These are phyloP conservation scores for Norana najaformis DNA, from an alignment of 2,888 invertebrate species.

Conservation along the genomic window DNA sequence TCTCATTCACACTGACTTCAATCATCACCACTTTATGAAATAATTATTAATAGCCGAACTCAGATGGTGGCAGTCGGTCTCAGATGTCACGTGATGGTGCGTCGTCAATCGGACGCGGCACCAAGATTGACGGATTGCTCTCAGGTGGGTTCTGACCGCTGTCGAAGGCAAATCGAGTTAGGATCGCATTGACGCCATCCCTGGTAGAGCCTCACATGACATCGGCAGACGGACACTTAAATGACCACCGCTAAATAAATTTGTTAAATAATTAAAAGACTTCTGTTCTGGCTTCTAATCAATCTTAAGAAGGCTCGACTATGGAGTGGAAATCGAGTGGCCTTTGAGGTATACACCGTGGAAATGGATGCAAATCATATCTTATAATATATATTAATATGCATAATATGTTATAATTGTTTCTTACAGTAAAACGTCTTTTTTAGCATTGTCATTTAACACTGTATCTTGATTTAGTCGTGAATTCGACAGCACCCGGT, in stretches of 20 bases:
- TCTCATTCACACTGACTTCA: neutral
- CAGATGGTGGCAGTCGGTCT: neutral
- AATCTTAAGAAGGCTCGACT: no score
- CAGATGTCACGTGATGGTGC: no score
- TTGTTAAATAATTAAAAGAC: neutral
- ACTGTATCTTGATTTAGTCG: no score
- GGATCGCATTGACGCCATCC: neutral
- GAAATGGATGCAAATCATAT: neutral
- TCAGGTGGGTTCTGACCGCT: slow-evolving; percentile 3
- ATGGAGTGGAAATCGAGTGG: neutral
- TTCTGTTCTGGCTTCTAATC: neutral
- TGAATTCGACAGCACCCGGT: no score
- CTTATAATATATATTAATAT: neutral
- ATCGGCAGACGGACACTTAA: neutral
- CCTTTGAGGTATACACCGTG: neutral
- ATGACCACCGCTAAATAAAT: neutral
- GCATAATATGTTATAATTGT: neutral
- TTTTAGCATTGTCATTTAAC: no score
- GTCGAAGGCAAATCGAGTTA: slow-evolving; percentile 4
- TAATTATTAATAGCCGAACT: neutral
- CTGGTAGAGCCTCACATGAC: neutral
- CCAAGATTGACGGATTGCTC: slow-evolving; percentile 7
- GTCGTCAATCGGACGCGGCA: neutral
- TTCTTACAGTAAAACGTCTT: no score
- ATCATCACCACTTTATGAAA: slow-evolving; percentile 1